These are phyloP conservation scores for Eurypyga helias DNA, from an alignment of 2,113 vertebrate species.

Conservation along the genomic window DNA sequence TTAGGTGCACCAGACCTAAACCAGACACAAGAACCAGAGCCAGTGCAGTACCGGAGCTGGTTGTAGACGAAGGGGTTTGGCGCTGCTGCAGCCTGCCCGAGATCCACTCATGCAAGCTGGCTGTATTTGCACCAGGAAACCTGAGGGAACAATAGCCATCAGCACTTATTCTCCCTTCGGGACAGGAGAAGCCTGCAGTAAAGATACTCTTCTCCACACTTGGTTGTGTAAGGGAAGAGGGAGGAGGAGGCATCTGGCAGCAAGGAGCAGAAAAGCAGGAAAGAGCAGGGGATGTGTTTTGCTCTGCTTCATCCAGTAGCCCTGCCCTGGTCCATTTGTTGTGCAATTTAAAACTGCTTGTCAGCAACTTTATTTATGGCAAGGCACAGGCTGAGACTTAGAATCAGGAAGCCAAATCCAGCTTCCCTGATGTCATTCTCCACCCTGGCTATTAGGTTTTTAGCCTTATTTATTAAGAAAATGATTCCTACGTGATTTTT, in stretches of 20 bases:
- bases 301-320: neutral
- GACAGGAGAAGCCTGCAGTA: neutral
- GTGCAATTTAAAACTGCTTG: conserved; percentile 45
- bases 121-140: neutral
- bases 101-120: fast-evolving
- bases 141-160: neutral
- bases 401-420: conserved; percentile 44
- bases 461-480: neutral
- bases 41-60: neutral
- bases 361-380: conserved; percentile 58
- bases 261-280: neutral
- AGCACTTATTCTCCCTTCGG: neutral
- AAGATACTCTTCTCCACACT: neutral
- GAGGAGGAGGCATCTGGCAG: neutral
- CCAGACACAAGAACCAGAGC: neutral
- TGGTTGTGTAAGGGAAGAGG: neutral
- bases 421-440: conserved; percentile 6
- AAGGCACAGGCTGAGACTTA: neutral
- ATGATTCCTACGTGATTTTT: neutral
- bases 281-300: neutral
- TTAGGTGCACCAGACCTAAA: neutral
- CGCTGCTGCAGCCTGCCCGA: neutral
- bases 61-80: neutral
- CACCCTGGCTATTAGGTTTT: neutral
- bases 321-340: conserved; percentile 40